Evolutionary conservation across 2,888 invertebrate species (phyloP), one percentile per base, ranked within the genome.

Genomic region (Melinaea menophilus): DNA sequence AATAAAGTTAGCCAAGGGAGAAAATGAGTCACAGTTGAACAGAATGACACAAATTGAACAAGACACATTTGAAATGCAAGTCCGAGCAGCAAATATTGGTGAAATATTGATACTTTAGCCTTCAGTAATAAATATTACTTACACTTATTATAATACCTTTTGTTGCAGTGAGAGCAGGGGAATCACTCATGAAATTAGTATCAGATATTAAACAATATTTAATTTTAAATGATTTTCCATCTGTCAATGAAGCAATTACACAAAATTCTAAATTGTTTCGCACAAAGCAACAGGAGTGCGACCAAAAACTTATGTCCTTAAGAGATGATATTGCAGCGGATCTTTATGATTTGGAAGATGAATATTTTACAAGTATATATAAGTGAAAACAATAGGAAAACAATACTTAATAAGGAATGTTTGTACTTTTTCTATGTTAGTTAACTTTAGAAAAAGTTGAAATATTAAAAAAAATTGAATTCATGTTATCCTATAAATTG

Each of bases 131-230:
- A 35, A 54, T 11, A 54, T 1, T 59, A 4, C n/a, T 46, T n/a
- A n/a, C 46, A 46, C 5, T 51, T 31, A 31, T 9, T 51, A 22
- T 33, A 55, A 22, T 33, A 55, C 37, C 55, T 65, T 65, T 58
- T 64, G 61, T 90, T 91, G 86, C 92, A 93, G 98, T 98, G 0
- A 92, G 99, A 75, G 99, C 99, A 64, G 98, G 98, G 0, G 99
- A 99, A 90, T 98, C 98, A 0, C 85, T 99, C 34, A 97, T 98
- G 96, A 99, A 99, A 84, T 91, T 99, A 37, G 98, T 99, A 0
- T 97, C 98, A 0, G 99, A 99, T 81, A 97, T 99, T 68, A 99
- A 99, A 79, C 99, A 99, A 80, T 99, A 99, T 84, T 91, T 99
- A 55, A 98, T 99, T 75, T 92, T 99, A 31, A 99, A 99, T 84